These are phyloP conservation scores for Odontesthes bonariensis DNA, from an alignment of 2,113 vertebrate genomes.

Conservation along the genomic window DNA sequence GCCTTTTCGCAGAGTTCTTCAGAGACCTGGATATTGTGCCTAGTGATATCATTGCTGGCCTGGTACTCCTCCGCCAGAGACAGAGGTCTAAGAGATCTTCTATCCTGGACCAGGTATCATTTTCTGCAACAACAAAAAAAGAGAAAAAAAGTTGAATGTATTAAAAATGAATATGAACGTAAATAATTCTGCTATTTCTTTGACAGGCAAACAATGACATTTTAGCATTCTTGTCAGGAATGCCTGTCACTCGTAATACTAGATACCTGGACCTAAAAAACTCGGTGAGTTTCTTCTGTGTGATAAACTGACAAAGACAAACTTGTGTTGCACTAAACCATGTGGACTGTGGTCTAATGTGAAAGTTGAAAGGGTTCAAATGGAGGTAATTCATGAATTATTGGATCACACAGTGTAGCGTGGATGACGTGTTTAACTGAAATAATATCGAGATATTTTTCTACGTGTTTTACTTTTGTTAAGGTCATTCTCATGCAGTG, in stretches of 20 bases:
- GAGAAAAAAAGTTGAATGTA: not conserved
- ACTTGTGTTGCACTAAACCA: not conserved
- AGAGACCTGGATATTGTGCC: constrained; percentile 98
- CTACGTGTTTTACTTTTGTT: constrained; percentile 5
- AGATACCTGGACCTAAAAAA: constrained; percentile 98
- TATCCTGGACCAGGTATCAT: constrained; percentile 84
- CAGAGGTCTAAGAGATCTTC: constrained; percentile 93
- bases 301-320: not conserved
- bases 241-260: constrained; percentile 97
- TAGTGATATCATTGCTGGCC: constrained; percentile 97
- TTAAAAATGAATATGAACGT: not conserved
- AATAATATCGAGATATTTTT: not conserved
- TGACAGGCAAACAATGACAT: constrained; percentile 97
- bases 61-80: constrained; percentile 94
- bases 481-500: constrained; percentile 4
- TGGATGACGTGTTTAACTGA: not conserved
- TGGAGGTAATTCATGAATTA: not conserved
- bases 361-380: not conserved
- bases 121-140: not conserved
- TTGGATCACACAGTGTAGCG: not conserved
- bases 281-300: constrained; percentile 83
- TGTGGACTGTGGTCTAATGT: not conserved
- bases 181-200: constrained; percentile 20
- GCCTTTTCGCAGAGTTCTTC: constrained; percentile 98
- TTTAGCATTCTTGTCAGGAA: constrained; percentile 96